Evolutionary conservation across 2,797 vertebrate genomes (phyloP).

Genomic region (Masticophis lateralis): DNA sequence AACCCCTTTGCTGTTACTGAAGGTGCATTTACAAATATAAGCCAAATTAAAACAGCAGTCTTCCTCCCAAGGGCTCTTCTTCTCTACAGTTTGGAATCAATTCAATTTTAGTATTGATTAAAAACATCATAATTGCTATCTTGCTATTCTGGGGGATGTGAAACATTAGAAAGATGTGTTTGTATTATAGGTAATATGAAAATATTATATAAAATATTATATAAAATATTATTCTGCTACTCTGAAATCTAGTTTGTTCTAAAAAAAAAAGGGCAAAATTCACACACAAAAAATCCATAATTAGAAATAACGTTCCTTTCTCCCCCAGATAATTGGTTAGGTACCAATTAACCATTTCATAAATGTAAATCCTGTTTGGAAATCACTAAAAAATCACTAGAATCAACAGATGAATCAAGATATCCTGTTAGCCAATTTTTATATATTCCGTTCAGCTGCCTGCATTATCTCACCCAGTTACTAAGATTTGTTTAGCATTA

Average conservation of each 20-base stretch:
- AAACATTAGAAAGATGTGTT: neutral
- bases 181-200: neutral
- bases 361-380: neutral
- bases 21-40: constrained; percentile 65
- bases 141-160: neutral
- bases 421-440: neutral
- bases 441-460: neutral
- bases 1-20: constrained; percentile 59
- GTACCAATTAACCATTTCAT: neutral
- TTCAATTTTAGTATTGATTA: neutral
- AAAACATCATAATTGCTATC: neutral
- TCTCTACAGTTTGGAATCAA: neutral
- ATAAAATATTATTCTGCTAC: neutral
- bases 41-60: constrained; percentile 46
- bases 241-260: neutral
- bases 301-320: neutral
- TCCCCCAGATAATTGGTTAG: no score
- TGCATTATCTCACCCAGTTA: neutral
- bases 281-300: neutral
- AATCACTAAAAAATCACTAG: neutral
- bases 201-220: constrained; percentile 8
- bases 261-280: neutral
- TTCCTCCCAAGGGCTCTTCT: constrained; percentile 13
- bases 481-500: neutral
- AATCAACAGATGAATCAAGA: neutral